Percentiles rank a stretch among this genome's conserved stretches.
Evolutionary conservation across 2,888 invertebrate genomes (phyloP).

Genomic region (Calliopum simillimum): DNA sequence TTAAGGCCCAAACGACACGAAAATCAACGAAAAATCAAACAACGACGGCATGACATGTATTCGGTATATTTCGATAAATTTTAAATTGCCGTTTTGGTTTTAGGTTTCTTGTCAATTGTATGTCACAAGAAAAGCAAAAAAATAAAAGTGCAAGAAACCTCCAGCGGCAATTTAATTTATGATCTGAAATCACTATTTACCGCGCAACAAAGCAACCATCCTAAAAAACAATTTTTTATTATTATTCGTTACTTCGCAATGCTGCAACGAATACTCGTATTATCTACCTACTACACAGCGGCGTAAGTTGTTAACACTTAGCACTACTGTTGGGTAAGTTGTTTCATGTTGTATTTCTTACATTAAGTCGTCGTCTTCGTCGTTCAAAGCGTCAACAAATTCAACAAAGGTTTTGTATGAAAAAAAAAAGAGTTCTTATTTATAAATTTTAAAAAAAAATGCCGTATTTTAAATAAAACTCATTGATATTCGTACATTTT

Average conservation of each 20-base stretch:
- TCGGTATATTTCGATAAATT: conserved; percentile 37
- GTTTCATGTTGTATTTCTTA: conserved; percentile 41
- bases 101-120: neutral
- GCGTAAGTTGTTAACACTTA: conserved; percentile 9
- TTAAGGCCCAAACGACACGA: conserved; percentile 55
- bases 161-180: conserved; percentile 39
- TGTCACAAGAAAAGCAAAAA: neutral
- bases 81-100: conserved; percentile 38
- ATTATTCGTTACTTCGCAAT: conserved; percentile 31
- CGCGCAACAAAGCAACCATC: conserved; percentile 37
- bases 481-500: neutral
- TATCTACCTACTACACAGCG: neutral
- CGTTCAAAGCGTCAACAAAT: neutral
- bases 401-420: conserved; percentile 33
- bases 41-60: conserved; percentile 1
- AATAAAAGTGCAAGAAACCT: conserved; percentile 28
- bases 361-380: neutral
- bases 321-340: conserved; percentile 53
- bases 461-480: neutral
- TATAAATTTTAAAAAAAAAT: neutral
- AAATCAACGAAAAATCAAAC: conserved; percentile 50
- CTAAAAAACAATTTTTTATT: conserved; percentile 16
- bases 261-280: conserved; percentile 18
- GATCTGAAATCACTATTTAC: conserved; percentile 29
- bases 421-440: conserved; percentile 1